Evolutionary conservation across 2,113 vertebrate genomes (phyloP), one percentile per base, ranked within the genome.

Genomic region (Apeltes quadracus): DNA sequence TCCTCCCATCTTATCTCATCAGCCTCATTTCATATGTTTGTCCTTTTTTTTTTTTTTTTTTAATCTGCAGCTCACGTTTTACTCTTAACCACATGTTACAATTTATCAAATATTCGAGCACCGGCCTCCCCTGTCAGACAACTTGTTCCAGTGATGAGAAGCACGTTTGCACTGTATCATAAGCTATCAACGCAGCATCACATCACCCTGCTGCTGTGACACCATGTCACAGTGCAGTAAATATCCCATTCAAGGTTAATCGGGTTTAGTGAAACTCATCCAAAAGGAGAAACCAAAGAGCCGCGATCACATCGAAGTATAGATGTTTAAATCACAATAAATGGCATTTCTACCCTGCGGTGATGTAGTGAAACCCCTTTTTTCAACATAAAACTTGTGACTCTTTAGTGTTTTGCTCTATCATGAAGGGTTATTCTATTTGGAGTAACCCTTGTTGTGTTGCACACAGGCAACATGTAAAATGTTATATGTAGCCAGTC

Each of bases 41-140:
- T 25, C 43, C 38, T 29, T 70, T 50, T 36, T n/a, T n/a, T n/a
- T n/a, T n/a, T 32, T 41, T 51, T 20, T 41, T 25, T 20, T 27
- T 18, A 14, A 10, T 23, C n/a, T 55, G 48, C 48, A 13, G 9
- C 23, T 59, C 27, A 61, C 27, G 64, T 53, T 44, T 41, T 25
- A 43, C 23, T 32, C 36, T 55, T 55, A 57, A 32, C 41, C 5
- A 67, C 25, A 14, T 7, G 29, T 44, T 14, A 46, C 54, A 44
- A 79, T 83, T 36, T 57, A 65, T 72, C 70, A 70, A 2, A 29
- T 29, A 5, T 29, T 22, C 9, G 7, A 34, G 46, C 44, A 29
- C 2, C 36, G 54, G 39, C 16, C 32, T 41, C 41, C 6, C 34
- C 15, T 10, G 12, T 61, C 57, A 20, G 22, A 54, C 51, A 70